Percentiles rank a stretch among this genome's conserved stretches.
Evolutionary conservation across 2,888 invertebrate species (phyloP).

Genomic region (Drosophila niveifrons): DNA sequence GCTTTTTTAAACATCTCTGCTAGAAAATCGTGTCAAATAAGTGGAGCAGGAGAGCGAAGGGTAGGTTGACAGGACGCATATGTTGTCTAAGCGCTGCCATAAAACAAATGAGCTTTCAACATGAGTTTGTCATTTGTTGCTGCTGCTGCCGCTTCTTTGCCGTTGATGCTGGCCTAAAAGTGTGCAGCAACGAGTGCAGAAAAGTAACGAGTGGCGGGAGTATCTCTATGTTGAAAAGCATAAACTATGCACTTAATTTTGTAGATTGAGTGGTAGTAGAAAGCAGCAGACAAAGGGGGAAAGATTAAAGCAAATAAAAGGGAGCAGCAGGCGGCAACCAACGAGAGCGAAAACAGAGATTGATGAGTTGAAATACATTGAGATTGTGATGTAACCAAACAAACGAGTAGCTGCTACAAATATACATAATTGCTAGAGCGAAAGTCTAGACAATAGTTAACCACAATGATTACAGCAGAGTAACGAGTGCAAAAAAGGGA

Average conservation of each 20-base stretch:
- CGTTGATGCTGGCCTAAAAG: slow-evolving; percentile 18
- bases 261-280: neutral
- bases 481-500: neutral
- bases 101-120: slow-evolving; percentile 78
- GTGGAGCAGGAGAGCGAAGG: slow-evolving; percentile 49
- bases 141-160: slow-evolving; percentile 4
- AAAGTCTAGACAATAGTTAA: neutral
- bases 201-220: neutral
- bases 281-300: neutral
- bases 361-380: neutral
- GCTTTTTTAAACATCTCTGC: slow-evolving; percentile 20
- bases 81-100: slow-evolving; percentile 67
- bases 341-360: slow-evolving; percentile 3
- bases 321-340: neutral
- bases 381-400: neutral
- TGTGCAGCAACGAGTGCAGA: slow-evolving; percentile 5
- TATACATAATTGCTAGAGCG: neutral
- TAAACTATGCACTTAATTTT: slow-evolving; percentile 4
- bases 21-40: slow-evolving; percentile 79
- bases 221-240: neutral
- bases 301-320: neutral
- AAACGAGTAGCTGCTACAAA: neutral
- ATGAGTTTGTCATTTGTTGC: slow-evolving; percentile 76
- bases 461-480: neutral
- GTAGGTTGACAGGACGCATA: slow-evolving; percentile 50